Evolutionary conservation across 1,140 invertebrate species (phyloP).

Genomic region (Aporrectodea caliginosa): DNA sequence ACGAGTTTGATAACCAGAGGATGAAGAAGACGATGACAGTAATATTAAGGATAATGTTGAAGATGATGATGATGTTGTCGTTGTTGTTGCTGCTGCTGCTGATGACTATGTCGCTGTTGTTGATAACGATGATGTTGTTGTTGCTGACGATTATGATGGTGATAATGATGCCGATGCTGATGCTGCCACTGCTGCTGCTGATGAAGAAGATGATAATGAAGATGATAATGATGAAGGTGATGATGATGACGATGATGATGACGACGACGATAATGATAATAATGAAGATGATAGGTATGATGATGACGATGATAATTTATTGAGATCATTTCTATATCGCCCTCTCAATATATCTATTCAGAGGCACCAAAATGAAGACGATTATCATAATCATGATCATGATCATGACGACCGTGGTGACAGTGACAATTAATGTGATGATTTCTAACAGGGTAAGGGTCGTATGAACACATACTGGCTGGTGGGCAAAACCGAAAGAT

Average conservation of each 20-base stretch:
- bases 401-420: too few relatives aligned
- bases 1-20: background rate
- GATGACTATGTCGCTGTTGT: background rate
- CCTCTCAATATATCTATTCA: too few relatives aligned
- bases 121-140: background rate
- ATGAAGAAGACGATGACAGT: background rate
- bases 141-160: background rate
- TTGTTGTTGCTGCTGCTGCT: background rate
- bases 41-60: background rate
- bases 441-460: background rate
- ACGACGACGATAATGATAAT: background rate
- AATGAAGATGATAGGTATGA: background rate
- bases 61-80: background rate
- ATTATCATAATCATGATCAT: background rate
- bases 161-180: background rate
- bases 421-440: background rate
- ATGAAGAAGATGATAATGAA: background rate
- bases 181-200: background rate
- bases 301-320: background rate
- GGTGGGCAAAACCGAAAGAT: constrained; percentile 5
- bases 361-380: background rate
- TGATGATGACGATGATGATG: background rate
- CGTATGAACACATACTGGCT: constrained; percentile 8
- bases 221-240: background rate
- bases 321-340: too few relatives aligned